phyloP scores from a whole-genome alignment of 2,113 vertebrate genomes.

The Columba janthina region DNA sequence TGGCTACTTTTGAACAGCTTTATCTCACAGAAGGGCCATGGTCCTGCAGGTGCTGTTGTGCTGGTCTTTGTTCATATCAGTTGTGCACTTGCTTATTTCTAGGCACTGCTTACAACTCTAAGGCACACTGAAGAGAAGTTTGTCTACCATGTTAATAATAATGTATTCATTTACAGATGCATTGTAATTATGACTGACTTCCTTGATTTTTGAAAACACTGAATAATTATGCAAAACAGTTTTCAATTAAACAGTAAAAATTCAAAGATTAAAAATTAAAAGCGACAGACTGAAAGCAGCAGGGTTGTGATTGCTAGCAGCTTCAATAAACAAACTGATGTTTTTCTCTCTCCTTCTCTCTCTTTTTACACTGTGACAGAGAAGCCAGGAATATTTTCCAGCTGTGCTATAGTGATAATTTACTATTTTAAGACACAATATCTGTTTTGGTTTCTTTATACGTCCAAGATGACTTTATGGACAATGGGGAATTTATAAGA shows the following conservation, averaged over 20 bases:
- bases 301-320: constrained; percentile 24
- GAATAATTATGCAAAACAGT: not conserved
- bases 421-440: not conserved
- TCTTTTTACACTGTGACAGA: not conserved
- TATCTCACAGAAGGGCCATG: not conserved
- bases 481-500: not conserved
- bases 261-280: not conserved
- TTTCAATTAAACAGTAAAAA: not conserved
- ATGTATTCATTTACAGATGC: not conserved
- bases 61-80: not conserved
- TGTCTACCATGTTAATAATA: not conserved
- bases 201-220: not conserved
- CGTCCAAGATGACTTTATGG: not conserved
- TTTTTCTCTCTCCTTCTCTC: not conserved
- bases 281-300: constrained; percentile 22
- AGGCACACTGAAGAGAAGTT: not conserved
- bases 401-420: not conserved
- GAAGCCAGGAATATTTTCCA: not conserved
- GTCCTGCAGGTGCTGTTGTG: not conserved
- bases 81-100: not conserved
- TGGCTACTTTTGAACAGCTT: not conserved
- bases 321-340: constrained; percentile 21
- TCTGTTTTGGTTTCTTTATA: not conserved
- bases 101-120: not conserved
- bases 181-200: not conserved